Conservation (phyloP, 2,113 vertebrate genomes). For the Nestor notabilis region DNA sequence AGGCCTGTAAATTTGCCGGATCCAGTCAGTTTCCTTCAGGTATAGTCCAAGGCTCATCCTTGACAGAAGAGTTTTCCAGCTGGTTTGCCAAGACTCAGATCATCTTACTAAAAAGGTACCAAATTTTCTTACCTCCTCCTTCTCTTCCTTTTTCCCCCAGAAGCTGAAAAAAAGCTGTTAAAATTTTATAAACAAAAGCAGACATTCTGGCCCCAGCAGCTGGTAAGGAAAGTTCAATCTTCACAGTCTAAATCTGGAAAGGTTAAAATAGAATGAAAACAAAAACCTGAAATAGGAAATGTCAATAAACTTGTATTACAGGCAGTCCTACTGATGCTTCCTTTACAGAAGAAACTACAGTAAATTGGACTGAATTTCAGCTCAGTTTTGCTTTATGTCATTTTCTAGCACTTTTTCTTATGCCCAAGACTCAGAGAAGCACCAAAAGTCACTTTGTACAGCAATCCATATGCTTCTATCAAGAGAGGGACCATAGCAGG, state of each 20-base stretch:
- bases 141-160: neutral
- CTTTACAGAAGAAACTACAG: neutral
- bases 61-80: neutral
- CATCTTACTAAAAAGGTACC: neutral
- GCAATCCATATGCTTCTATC: accelerated
- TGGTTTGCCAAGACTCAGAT: neutral
- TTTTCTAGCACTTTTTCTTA: neutral
- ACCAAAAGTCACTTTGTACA: neutral
- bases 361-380: neutral
- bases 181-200: neutral
- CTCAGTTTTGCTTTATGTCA: neutral
- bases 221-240: neutral
- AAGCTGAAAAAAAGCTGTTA: neutral
- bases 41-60: neutral
- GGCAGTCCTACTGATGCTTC: neutral
- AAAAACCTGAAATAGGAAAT: neutral
- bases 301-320: neutral
- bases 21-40: neutral
- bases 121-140: neutral
- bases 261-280: neutral
- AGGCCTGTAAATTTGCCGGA: neutral
- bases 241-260: neutral
- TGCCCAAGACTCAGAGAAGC: neutral
- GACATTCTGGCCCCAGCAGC: neutral
- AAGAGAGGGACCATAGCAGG: neutral